These are phyloP conservation scores for Smutsia temminckii DNA, from an alignment of 2,797 vertebrate species.

Conservation along the genomic window DNA sequence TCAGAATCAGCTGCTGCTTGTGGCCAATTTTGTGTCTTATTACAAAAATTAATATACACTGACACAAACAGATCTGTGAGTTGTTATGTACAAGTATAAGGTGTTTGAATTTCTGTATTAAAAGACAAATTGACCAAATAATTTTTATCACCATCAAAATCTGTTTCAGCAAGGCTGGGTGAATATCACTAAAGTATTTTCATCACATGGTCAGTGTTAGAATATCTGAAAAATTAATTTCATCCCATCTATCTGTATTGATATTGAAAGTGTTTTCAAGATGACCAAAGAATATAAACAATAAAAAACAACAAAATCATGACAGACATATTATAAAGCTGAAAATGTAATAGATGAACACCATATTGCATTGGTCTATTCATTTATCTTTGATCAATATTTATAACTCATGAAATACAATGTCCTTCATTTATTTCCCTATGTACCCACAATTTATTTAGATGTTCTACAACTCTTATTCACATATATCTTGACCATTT, in stretches of 20 bases:
- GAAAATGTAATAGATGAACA: neutral
- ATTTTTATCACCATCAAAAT: neutral
- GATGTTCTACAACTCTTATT: neutral
- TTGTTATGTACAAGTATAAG: neutral
- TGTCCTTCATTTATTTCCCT: neutral
- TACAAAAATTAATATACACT: neutral
- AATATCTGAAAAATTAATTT: neutral
- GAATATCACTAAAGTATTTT: neutral
- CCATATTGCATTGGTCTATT: rapidly evolving
- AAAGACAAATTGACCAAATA: neutral
- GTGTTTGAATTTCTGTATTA: neutral
- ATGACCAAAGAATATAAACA: neutral
- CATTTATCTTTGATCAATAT: neutral
- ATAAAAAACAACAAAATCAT: no score
- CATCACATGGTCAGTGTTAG: neutral
- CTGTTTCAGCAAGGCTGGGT: neutral
- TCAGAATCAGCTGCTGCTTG: neutral
- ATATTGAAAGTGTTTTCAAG: neutral
- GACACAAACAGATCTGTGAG: neutral
- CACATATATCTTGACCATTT: neutral
- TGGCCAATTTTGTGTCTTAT: neutral
- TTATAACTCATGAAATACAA: neutral
- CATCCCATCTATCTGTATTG: neutral
- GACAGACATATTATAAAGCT: neutral
- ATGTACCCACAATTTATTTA: neutral